These are phyloP conservation scores for Miichthys miiuy DNA, from an alignment of 2,797 vertebrate species.

Conservation along the genomic window DNA sequence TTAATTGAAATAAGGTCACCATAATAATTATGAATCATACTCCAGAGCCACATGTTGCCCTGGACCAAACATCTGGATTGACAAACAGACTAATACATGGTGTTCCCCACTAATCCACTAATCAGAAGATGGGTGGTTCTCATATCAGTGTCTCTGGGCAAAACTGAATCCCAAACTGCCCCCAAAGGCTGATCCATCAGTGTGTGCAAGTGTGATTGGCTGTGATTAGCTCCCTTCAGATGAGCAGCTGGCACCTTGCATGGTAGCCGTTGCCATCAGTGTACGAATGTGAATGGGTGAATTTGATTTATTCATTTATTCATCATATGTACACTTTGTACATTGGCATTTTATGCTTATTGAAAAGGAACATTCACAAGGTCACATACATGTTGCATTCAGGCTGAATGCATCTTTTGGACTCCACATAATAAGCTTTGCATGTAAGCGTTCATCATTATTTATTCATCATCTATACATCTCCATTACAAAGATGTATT, in stretches of 20 bases:
- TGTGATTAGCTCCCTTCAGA: no score
- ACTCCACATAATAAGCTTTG: not conserved
- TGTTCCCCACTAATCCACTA: not conserved
- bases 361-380: not conserved
- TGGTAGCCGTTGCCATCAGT: no score
- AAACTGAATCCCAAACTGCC: no score
- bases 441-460: not conserved
- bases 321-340: no score
- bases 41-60: not conserved
- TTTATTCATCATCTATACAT: not conserved
- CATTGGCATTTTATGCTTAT: no score
- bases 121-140: no score
- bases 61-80: not conserved
- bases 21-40: not conserved
- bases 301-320: no score
- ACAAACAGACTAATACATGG: not conserved
- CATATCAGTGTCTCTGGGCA: no score
- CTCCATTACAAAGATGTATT: not conserved
- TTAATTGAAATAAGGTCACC: not conserved
- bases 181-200: no score
- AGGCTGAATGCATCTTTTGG: not conserved
- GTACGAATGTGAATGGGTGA: no score
- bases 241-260: no score
- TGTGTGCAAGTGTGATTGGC: no score
- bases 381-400: not conserved